A percentile compares a stretch with the other conserved stretches of the same genome.
Conservation (phyloP, 2,113 vertebrate genomes). For the Tylochromis polylepis region DNA sequence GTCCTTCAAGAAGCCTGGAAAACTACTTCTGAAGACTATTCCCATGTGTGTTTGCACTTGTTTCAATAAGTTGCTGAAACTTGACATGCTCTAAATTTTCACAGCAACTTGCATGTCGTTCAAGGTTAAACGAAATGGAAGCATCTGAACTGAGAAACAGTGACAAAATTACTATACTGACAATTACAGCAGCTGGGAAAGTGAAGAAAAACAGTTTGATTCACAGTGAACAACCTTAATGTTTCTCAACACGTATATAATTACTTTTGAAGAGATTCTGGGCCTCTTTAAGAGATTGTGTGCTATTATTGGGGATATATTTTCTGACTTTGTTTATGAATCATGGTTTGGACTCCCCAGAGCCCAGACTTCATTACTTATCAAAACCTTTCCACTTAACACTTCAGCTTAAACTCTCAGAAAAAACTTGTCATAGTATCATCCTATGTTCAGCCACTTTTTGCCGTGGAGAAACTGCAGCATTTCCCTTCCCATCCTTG, state of each 20-base stretch:
- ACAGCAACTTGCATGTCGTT: no score
- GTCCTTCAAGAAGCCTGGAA: background rate
- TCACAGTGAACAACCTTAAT: background rate
- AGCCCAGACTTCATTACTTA: background rate
- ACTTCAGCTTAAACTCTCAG: background rate
- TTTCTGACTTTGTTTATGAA: background rate
- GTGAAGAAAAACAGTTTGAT: background rate
- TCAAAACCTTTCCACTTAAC: background rate
- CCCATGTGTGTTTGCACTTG: no score
- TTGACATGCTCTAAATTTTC: no score
- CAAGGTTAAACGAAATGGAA: no score
- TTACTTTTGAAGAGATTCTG: background rate
- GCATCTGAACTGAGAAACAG: background rate
- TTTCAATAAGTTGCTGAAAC: no score
- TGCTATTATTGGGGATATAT: background rate
- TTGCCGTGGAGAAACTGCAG: background rate
- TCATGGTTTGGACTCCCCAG: background rate
- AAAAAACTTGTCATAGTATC: background rate
- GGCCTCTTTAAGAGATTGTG: background rate
- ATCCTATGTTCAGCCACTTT: background rate
- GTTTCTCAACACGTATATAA: background rate
- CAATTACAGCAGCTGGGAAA: no score
- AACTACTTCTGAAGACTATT: background rate
- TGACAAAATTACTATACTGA: background rate
- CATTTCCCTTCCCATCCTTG: background rate